Evolutionary conservation across 2,797 vertebrate species (phyloP).

Genomic region (Alectoris magna): DNA sequence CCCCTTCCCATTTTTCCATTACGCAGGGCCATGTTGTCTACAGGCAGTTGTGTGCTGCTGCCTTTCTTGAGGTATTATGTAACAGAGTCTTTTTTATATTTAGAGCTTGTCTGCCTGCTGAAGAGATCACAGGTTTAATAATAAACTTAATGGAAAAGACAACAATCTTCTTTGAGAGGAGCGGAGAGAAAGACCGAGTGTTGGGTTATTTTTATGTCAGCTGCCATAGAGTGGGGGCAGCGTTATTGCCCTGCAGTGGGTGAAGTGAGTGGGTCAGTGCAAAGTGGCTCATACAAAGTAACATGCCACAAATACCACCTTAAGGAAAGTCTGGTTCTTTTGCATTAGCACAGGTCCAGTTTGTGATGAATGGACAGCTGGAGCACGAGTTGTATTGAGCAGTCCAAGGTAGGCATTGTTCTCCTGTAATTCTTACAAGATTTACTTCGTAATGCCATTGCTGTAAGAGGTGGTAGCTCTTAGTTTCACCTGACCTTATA

Average conservation of each 20-base stretch:
- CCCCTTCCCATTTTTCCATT: background rate
- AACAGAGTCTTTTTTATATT: slow-evolving; percentile 40
- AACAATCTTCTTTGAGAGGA: background rate
- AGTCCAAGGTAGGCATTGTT: background rate
- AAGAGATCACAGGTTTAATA: slow-evolving; percentile 48
- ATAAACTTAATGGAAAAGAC: slow-evolving; percentile 41
- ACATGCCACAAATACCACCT: background rate
- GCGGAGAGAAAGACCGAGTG: background rate
- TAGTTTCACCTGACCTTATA: background rate
- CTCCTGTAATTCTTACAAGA: background rate
- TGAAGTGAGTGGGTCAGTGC: background rate
- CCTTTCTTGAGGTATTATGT: background rate
- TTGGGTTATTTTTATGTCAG: background rate
- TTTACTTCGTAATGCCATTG: background rate
- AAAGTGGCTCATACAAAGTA: background rate
- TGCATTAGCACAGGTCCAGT: background rate
- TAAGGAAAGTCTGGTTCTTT: background rate
- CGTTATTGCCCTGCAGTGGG: background rate
- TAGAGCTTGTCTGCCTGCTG: slow-evolving; percentile 32
- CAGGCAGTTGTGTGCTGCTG: background rate
- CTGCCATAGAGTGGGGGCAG: background rate
- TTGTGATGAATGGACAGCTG: background rate
- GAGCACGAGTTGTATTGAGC: background rate
- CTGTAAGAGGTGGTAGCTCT: background rate
- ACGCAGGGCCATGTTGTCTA: background rate